Evolutionary conservation across 2,888 invertebrate genomes (phyloP).

Genomic region (Ophion obscuratus): DNA sequence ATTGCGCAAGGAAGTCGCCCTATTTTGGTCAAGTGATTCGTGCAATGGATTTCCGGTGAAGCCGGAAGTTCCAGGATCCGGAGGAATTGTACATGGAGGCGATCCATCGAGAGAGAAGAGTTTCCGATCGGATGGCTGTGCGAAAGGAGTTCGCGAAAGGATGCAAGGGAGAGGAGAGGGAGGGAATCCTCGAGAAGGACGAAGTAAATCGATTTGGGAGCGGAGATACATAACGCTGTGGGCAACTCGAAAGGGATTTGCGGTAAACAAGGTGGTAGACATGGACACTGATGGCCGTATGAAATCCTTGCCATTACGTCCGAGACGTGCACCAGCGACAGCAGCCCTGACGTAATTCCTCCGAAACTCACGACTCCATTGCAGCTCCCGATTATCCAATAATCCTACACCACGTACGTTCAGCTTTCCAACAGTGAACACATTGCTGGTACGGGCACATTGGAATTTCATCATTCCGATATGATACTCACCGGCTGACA

Average conservation of each 20-base stretch:
- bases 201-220: constrained; percentile 26
- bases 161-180: background rate
- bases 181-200: background rate
- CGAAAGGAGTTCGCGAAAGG: constrained; percentile 12
- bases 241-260: constrained; percentile 1
- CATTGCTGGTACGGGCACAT: background rate
- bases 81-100: constrained; percentile 2
- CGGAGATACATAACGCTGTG: background rate
- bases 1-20: background rate
- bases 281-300: background rate
- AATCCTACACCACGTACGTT: constrained; percentile 48
- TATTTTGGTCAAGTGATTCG: constrained; percentile 23
- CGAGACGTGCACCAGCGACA: background rate
- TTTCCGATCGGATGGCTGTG: constrained; percentile 30
- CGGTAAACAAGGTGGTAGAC: background rate
- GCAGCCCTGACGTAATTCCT: background rate
- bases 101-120: constrained; percentile 20
- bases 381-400: constrained; percentile 53
- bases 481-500: background rate
- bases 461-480: constrained; percentile 4
- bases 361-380: constrained; percentile 37
- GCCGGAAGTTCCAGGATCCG: constrained; percentile 12
- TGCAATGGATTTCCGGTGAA: constrained; percentile 14
- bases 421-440: constrained; percentile 14
- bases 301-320: constrained; percentile 34